Evolutionary conservation across 1,140 invertebrate species (phyloP).

Genomic region (Drosophila pandora): DNA sequence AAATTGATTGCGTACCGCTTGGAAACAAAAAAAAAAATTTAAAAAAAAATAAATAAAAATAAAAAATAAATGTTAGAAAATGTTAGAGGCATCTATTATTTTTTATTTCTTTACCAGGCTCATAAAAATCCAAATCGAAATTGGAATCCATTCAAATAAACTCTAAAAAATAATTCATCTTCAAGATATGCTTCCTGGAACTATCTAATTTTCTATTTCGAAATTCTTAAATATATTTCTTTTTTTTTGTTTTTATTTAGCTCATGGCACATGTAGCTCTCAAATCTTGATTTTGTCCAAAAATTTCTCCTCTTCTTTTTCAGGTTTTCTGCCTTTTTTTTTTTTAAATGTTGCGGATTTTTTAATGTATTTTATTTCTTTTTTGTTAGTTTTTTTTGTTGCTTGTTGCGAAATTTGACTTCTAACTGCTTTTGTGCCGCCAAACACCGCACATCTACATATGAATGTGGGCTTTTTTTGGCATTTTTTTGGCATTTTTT

Average conservation of each 20-base stretch:
- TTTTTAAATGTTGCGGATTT: conserved; percentile 8
- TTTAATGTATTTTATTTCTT: neutral
- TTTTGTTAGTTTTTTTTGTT: conserved; percentile 4
- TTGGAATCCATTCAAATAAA: neutral
- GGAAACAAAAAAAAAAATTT: conserved; percentile 9
- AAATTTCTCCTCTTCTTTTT: conserved; percentile 24
- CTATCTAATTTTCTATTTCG: neutral
- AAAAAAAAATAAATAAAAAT: conserved; percentile 7
- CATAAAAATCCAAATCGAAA: neutral
- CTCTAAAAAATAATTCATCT: neutral
- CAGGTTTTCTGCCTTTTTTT: conserved; percentile 12
- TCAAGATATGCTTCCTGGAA: neutral
- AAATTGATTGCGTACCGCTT: conserved; percentile 35
- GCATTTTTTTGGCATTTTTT: conserved; percentile 9
- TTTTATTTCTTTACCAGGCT: neutral
- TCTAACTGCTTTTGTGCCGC: conserved; percentile 64
- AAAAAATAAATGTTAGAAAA: conserved; percentile 22
- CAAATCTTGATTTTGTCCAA: conserved; percentile 2
- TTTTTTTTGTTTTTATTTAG: neutral
- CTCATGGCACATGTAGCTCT: neutral
- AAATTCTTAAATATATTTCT: neutral
- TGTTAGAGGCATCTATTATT: neutral
- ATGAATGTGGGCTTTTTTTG: conserved; percentile 9
- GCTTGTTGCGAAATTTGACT: conserved; percentile 61
- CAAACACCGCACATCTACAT: conserved; percentile 20